Conservation (phyloP, 2,797 vertebrate genomes). For the Danio choprae region DNA sequence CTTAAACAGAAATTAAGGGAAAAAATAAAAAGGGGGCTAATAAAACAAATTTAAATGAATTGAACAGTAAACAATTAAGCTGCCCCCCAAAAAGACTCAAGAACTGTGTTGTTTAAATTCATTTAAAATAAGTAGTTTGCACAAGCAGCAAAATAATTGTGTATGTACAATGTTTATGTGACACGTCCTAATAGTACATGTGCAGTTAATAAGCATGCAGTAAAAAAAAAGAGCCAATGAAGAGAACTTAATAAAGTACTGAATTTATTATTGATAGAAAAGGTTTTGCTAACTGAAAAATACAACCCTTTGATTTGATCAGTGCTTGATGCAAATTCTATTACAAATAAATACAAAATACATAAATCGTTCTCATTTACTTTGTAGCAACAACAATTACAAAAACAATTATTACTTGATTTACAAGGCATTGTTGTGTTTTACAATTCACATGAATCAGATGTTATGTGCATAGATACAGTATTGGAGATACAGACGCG, state of each 20-base stretch:
- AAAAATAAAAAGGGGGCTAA: too few relatives aligned
- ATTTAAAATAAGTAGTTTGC: too few relatives aligned
- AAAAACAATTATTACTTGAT: constrained; percentile 9
- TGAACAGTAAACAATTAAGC: too few relatives aligned
- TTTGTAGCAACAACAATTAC: constrained; percentile 16
- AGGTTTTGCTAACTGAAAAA: constrained; percentile 18
- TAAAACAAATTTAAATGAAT: too few relatives aligned
- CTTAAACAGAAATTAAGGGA: too few relatives aligned
- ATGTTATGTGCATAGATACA: background rate
- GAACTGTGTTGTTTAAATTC: too few relatives aligned
- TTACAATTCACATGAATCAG: constrained; percentile 12
- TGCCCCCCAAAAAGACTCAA: too few relatives aligned
- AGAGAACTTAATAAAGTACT: constrained; percentile 5
- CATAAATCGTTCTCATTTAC: constrained; percentile 22
- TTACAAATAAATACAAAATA: constrained; percentile 46
- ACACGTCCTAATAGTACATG: background rate
- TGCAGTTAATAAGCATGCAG: background rate
- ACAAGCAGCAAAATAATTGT: too few relatives aligned
- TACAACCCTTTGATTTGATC: constrained; percentile 27
- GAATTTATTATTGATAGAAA: constrained; percentile 42
- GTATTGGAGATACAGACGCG: background rate
- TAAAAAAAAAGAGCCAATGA: background rate
- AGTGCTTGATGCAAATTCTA: constrained; percentile 27
- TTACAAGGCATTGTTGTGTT: constrained; percentile 23
- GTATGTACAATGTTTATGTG: background rate